phyloP scores from a whole-genome alignment of 2,113 vertebrate species.

The Meriones unguiculatus region DNA sequence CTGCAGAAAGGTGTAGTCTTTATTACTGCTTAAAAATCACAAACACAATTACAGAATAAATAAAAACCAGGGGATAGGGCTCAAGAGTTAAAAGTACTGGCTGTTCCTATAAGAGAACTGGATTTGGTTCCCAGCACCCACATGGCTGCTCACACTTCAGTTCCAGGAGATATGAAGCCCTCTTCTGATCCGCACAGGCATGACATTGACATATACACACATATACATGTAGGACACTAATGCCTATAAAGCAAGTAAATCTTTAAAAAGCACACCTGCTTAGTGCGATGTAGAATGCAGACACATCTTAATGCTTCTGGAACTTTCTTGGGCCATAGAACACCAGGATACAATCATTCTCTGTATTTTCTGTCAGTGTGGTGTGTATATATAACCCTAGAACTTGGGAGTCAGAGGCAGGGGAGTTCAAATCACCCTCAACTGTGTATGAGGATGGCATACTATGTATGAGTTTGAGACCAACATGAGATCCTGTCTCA shows the following conservation, averaged over 20 bases:
- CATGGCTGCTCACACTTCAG: neutral
- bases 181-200: neutral
- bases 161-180: neutral
- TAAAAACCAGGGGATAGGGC: slow-evolving; percentile 58
- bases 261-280: neutral
- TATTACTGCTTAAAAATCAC: slow-evolving; percentile 42
- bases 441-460: neutral
- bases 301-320: slow-evolving; percentile 77
- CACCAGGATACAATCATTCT: slow-evolving; percentile 11
- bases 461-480: neutral
- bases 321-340: slow-evolving; percentile 53
- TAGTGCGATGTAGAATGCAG: neutral
- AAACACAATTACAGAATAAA: slow-evolving; percentile 81
- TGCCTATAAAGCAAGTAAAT: neutral
- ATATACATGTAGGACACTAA: neutral
- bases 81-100: neutral
- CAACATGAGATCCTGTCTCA: neutral
- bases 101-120: neutral
- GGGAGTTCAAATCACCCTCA: neutral
- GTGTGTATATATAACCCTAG: neutral
- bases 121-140: neutral
- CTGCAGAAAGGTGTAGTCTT: slow-evolving; percentile 20
- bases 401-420: neutral
- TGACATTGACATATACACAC: neutral
- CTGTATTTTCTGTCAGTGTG: neutral